Percentiles rank a stretch among this genome's conserved stretches.
Evolutionary conservation across 1,140 invertebrate genomes (phyloP).

Genomic region (Dinothrombium tinctorium): DNA sequence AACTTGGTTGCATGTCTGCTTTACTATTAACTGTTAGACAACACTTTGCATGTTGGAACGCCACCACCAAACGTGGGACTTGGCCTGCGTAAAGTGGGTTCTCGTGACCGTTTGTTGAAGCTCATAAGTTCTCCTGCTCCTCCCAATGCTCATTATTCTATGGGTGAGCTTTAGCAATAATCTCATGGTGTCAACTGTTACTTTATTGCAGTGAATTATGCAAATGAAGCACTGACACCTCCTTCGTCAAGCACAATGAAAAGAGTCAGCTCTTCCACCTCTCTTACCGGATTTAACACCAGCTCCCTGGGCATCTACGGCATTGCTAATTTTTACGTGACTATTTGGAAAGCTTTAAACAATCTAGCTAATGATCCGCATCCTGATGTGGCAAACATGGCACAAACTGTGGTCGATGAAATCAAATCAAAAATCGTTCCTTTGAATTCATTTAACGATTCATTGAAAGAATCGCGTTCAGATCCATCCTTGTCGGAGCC

Average conservation of each 20-base stretch:
- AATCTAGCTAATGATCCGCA: constrained; percentile 56
- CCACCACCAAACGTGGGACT: background rate
- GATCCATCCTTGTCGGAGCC: constrained; percentile 28
- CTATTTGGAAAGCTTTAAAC: constrained; percentile 54
- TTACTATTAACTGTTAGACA: no score
- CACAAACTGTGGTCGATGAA: constrained; percentile 44
- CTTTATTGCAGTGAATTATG: no score
- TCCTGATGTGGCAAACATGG: constrained; percentile 46
- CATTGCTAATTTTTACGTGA: constrained; percentile 40
- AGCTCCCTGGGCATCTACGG: background rate
- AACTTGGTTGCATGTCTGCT: no score
- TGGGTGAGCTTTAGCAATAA: no score
- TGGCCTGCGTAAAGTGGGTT: constrained; percentile 12
- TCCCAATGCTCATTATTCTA: no score
- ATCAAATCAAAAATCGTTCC: constrained; percentile 43
- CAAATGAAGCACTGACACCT: constrained; percentile 1
- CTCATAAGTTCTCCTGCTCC: background rate
- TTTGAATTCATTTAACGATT: background rate
- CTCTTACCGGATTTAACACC: background rate
- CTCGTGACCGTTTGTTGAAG: constrained; percentile 11
- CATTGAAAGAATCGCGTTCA: constrained; percentile 4
- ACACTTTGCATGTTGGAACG: background rate
- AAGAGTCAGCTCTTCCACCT: constrained; percentile 7
- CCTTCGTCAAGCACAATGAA: constrained; percentile 2
- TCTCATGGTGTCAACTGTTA: no score